These are phyloP conservation scores for Numenius phaeopus DNA, from an alignment of 2,797 vertebrate species.

Conservation along the genomic window DNA sequence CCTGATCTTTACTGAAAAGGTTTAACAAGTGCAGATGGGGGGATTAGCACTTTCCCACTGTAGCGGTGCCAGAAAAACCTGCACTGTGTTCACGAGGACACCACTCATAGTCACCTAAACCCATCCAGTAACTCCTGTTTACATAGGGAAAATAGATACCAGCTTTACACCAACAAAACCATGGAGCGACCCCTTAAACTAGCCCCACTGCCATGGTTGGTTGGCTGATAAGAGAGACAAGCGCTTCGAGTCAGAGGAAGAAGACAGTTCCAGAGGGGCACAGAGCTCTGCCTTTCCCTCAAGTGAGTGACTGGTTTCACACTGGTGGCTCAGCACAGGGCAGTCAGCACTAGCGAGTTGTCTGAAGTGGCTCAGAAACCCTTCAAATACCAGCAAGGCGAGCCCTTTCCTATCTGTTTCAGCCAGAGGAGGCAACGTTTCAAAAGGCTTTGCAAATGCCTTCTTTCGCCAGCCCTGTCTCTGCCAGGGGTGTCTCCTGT, in stretches of 20 bases:
- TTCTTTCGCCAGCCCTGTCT: neutral
- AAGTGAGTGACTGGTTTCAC: neutral
- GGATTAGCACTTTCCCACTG: neutral
- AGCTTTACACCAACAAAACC: neutral
- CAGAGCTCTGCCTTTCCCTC: neutral
- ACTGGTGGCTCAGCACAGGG: fast-evolving
- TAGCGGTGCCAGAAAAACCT: neutral
- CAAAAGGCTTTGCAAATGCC: neutral
- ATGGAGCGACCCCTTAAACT: neutral
- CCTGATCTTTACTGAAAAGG: neutral
- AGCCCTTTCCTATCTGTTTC: neutral
- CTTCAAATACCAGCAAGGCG: neutral
- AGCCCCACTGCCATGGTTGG: neutral
- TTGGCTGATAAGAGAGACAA: neutral
- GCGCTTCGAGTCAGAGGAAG: neutral
- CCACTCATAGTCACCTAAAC: neutral
- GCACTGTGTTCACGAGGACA: neutral
- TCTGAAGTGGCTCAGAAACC: neutral
- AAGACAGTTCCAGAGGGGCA: neutral
- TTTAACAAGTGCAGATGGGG: neutral
- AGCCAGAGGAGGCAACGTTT: neutral
- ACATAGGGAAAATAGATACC: neutral
- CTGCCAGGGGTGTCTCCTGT: neutral
- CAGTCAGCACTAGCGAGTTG: neutral
- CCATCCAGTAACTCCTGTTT: neutral